phyloP scores from a whole-genome alignment of 2,888 invertebrate species.

The Chironomus riparius region DNA sequence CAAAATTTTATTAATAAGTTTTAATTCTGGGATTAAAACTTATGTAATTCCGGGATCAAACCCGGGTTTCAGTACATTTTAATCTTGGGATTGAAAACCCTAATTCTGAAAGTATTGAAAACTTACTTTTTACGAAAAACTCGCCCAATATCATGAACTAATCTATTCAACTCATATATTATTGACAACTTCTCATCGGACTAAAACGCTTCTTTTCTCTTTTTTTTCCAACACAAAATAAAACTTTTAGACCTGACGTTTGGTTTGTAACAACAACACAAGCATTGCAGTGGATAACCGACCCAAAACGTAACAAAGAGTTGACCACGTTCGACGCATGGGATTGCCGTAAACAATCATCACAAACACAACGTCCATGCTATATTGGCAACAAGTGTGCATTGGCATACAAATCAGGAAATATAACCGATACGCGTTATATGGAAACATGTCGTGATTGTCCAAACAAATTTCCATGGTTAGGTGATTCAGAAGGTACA shows the following conservation, averaged over 20 bases:
- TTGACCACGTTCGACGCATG: conserved; percentile 69
- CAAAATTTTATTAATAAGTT: no score
- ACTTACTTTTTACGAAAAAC: no score
- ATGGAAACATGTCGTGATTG: conserved; percentile 82
- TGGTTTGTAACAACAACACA: conserved; percentile 82
- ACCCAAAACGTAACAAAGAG: conserved; percentile 62
- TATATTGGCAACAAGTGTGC: conserved; percentile 76
- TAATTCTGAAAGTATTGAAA: no score
- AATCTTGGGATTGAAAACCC: no score
- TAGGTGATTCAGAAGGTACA: conserved; percentile 77
- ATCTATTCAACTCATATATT: conserved; percentile 7
- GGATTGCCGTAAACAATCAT: conserved; percentile 67
- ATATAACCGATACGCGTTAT: conserved; percentile 73
- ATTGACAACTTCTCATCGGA: conserved; percentile 28
- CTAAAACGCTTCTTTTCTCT: background rate
- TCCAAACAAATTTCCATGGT: conserved; percentile 78
- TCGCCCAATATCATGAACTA: no score
- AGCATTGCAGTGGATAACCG: conserved; percentile 84
- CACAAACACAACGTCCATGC: conserved; percentile 65
- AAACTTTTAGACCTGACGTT: conserved; percentile 62
- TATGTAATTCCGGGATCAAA: no score
- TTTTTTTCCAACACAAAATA: no score
- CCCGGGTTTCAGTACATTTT: no score
- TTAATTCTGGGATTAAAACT: no score
- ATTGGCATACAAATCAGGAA: conserved; percentile 64